These are phyloP conservation scores for Sebastes steindachneri DNA, from an alignment of 2,797 vertebrate genomes.

Conservation along the genomic window DNA sequence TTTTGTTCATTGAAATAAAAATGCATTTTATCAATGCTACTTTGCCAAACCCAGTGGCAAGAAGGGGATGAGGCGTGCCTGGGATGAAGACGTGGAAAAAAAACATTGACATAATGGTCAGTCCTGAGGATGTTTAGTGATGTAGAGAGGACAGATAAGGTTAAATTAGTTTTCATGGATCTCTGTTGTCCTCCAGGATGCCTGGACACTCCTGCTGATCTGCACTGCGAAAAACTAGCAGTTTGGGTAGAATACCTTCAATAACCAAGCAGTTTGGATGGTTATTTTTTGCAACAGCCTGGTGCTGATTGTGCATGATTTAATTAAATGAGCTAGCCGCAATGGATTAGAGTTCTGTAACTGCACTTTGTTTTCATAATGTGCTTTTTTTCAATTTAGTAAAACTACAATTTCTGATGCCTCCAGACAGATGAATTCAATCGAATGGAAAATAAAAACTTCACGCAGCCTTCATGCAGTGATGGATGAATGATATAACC, in stretches of 20 bases:
- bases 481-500: neutral
- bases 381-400: neutral
- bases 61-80: neutral
- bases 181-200: slow-evolving; percentile 10
- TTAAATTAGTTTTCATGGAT: slow-evolving; percentile 39
- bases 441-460: neutral
- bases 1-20: neutral
- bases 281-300: neutral
- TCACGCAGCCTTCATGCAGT: neutral
- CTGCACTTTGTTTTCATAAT: neutral
- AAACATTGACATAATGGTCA: slow-evolving; percentile 1
- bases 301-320: neutral
- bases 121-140: slow-evolving; percentile 21
- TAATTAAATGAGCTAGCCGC: neutral
- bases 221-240: neutral
- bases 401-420: neutral
- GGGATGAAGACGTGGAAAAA: slow-evolving; percentile 12
- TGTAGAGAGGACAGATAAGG: slow-evolving; percentile 12
- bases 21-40: neutral
- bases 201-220: neutral
- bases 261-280: neutral
- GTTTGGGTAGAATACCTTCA: neutral
- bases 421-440: neutral
- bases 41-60: neutral
- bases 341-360: neutral